phyloP scores from a whole-genome alignment of 2,888 invertebrate species.

The Trichogramma evanescens region DNA sequence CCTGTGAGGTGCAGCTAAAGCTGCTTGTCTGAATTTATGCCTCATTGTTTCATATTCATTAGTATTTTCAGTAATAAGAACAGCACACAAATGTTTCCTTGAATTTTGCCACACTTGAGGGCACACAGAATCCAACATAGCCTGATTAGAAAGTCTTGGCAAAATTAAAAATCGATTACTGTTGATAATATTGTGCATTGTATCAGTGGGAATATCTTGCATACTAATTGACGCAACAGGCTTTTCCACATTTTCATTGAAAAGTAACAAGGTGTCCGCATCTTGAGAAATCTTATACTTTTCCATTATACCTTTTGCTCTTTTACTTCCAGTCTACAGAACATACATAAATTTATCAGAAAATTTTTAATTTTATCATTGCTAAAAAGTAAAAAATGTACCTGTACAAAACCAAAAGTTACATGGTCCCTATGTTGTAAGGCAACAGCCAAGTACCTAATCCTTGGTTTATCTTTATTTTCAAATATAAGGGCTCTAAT shows the following conservation, averaged over 20 bases:
- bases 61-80: constrained; percentile 67
- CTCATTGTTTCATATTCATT: constrained; percentile 58
- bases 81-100: constrained; percentile 67
- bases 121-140: constrained; percentile 73
- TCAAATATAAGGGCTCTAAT: constrained; percentile 86
- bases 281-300: constrained; percentile 68
- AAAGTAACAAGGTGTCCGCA: constrained; percentile 75
- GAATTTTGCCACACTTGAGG: constrained; percentile 80
- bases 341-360: constrained; percentile 10
- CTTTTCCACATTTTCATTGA: constrained; percentile 76
- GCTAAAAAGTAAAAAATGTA: constrained; percentile 23
- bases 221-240: constrained; percentile 84
- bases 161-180: constrained; percentile 82
- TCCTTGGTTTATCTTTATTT: constrained; percentile 65
- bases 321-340: constrained; percentile 59
- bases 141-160: constrained; percentile 89
- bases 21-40: constrained; percentile 66
- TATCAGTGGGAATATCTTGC: constrained; percentile 81
- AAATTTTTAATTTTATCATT: not conserved
- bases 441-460: constrained; percentile 82
- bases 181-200: constrained; percentile 80
- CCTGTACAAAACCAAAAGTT: constrained; percentile 69
- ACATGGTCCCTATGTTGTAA: constrained; percentile 80
- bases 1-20: constrained; percentile 60
- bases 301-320: constrained; percentile 57